Base-by-base conservation (phyloP, 1,140 invertebrate genomes). In the Chrysoperla carnea region DNA sequence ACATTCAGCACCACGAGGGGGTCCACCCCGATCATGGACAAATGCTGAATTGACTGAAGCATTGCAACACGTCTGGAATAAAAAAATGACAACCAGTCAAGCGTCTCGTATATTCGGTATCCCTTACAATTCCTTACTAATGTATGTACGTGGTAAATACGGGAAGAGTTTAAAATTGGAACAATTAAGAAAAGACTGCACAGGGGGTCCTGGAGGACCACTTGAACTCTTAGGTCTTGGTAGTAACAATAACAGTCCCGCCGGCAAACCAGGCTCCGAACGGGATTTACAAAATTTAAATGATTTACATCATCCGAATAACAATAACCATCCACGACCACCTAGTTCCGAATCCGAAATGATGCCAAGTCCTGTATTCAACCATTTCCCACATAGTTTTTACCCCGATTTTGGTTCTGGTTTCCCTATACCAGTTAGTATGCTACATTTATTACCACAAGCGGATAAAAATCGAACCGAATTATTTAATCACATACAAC, bases 41-140 rank as follows among this genome's bases (percentile, higher is more conserved):
- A 90, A 90, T 62, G 80, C 80, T 0, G 86, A 90, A 53, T 68
- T 90, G 8, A 89, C 85, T 9, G 81, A 89, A 60, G 85, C 85
- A 0, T 65, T 90, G 11, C 83, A 87, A 52, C 84, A 88, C 58
- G 85, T 90, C 1, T 90, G 86, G 86, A 88, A 88, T 58, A 88
- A 88, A 54, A 88, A 87, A 55, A 89, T 90, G 83, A 90, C 86
- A n/a, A 90, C 86, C 1, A 88, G 84, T 46, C 86, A 90, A 60
- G 86, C 86, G 1, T 87, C 83, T 11, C 64, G 85, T 36, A 83
- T 88, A 51, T 90, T 87, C 57, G 85, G 85, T 6, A 91, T 90
- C 39, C 86, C 86, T 1, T 90, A 91, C 70, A 91, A 91, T 60
- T 86, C 83, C 14, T 63, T 91, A 1, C 66, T 90, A 11, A 89